phyloP scores from a whole-genome alignment of 1,140 invertebrate genomes.

The Drosophila equinoxialis region DNA sequence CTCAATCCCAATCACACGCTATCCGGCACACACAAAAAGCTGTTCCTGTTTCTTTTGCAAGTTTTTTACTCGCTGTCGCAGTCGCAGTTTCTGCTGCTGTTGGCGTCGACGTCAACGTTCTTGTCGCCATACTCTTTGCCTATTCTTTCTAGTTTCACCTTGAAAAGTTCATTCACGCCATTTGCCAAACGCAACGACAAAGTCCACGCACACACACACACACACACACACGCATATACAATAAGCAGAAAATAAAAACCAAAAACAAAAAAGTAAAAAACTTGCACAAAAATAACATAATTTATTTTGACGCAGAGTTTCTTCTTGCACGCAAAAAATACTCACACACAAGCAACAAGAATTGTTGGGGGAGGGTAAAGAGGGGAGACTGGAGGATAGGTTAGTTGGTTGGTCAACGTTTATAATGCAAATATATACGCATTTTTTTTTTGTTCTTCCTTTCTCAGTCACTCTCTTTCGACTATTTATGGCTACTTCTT shows the following conservation, averaged over 20 bases:
- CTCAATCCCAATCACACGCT: conserved; percentile 72
- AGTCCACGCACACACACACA: conserved; percentile 42
- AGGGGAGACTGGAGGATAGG: background rate
- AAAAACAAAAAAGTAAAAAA: conserved; percentile 56
- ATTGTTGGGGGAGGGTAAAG: conserved; percentile 9
- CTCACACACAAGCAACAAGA: conserved; percentile 24
- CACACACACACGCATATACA: conserved; percentile 16
- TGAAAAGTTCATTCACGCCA: conserved; percentile 82
- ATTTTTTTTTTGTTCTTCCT: conserved; percentile 46
- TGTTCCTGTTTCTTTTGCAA: conserved; percentile 74
- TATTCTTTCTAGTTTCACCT: conserved; percentile 82
- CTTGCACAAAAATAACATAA: conserved; percentile 81
- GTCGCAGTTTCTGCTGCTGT: conserved; percentile 27
- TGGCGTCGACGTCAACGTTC: conserved; percentile 40
- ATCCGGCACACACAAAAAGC: conserved; percentile 54
- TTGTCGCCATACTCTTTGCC: conserved; percentile 63
- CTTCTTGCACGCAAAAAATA: conserved; percentile 64
- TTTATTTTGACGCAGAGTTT: conserved; percentile 66
- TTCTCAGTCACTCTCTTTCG: background rate
- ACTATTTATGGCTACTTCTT: conserved; percentile 62
- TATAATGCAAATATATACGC: conserved; percentile 78
- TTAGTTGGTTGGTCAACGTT: conserved; percentile 59
- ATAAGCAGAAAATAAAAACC: conserved; percentile 21
- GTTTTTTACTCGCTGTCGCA: conserved; percentile 30
- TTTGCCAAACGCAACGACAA: conserved; percentile 68